A percentile compares a stretch with the other conserved stretches of the same genome.
Evolutionary conservation across 2,888 invertebrate species (phyloP).

Genomic region (Rhodophaea formosa): DNA sequence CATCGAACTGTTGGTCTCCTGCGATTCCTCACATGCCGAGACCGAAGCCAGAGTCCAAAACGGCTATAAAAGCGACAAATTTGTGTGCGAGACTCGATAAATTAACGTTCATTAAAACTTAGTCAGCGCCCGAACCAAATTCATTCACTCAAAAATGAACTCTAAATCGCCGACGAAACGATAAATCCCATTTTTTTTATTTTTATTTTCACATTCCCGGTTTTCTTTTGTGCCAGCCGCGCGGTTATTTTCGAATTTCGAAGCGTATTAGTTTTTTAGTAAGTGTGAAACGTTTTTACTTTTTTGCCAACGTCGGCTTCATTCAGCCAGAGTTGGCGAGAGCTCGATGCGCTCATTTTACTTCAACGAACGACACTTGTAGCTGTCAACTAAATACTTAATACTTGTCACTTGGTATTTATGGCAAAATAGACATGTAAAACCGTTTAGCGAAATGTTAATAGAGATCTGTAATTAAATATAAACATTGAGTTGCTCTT

Average conservation of each 20-base stretch:
- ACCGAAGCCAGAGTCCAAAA: slow-evolving; percentile 50
- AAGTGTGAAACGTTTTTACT: slow-evolving; percentile 27
- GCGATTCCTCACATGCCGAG: slow-evolving; percentile 51
- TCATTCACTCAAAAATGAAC: slow-evolving; percentile 55
- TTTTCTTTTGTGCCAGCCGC: slow-evolving; percentile 47
- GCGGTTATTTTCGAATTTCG: slow-evolving; percentile 52
- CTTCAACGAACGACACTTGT: slow-evolving; percentile 40
- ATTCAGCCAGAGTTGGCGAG: slow-evolving; percentile 18
- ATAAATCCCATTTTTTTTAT: slow-evolving; percentile 41
- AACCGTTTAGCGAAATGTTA: slow-evolving; percentile 19
- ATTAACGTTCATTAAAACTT: slow-evolving; percentile 72
- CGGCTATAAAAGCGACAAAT: slow-evolving; percentile 68
- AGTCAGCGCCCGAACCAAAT: slow-evolving; percentile 41
- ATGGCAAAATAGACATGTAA: slow-evolving; percentile 11
- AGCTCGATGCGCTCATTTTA: slow-evolving; percentile 38
- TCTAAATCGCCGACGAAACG: slow-evolving; percentile 42
- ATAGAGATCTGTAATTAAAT: slow-evolving; percentile 23
- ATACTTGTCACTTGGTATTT: slow-evolving; percentile 37
- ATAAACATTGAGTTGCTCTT: slow-evolving; percentile 1
- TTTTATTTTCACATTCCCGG: slow-evolving; percentile 49
- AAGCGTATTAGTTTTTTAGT: slow-evolving; percentile 43
- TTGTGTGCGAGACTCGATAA: slow-evolving; percentile 58
- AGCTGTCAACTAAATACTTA: slow-evolving; percentile 42
- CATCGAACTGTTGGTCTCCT: slow-evolving; percentile 43
- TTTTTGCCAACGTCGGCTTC: slow-evolving; percentile 22